A percentile compares a stretch with the other conserved stretches of the same genome.
phyloP scores from a whole-genome alignment of 2,113 vertebrate genomes.

The Pavo muticus region DNA sequence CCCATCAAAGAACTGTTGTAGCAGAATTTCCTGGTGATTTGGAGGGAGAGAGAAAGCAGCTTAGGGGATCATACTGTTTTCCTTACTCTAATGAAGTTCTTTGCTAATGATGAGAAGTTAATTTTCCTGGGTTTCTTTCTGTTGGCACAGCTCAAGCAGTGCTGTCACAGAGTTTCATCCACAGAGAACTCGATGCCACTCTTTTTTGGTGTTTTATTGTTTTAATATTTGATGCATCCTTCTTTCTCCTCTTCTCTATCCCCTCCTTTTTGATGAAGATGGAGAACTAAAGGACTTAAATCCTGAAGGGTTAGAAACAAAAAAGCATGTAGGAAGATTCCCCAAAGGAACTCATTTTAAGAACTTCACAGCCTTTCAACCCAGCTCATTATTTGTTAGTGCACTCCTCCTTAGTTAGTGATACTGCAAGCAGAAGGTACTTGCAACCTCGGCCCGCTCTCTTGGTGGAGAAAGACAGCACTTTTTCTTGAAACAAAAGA shows the following conservation, averaged over 20 bases:
- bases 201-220: not conserved
- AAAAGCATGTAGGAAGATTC: not conserved
- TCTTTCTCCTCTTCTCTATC: not conserved
- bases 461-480: not conserved
- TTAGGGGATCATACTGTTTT: conserved; percentile 1
- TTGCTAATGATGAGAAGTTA: not conserved
- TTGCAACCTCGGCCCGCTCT: not conserved
- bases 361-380: not conserved
- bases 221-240: not conserved
- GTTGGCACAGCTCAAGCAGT: not conserved
- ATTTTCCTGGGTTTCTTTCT: not conserved
- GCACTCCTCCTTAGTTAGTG: not conserved
- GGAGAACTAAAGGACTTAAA: not conserved
- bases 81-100: conserved; percentile 12
- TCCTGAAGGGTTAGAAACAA: not conserved
- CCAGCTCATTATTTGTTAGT: not conserved
- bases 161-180: not conserved
- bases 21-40: not conserved
- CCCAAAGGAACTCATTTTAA: not conserved
- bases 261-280: not conserved
- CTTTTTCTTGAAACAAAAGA: not conserved
- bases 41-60: not conserved
- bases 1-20: not conserved
- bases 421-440: not conserved
- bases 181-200: not conserved